Evolutionary conservation across 2,888 invertebrate species (phyloP).

Genomic region (Lithodes maja): DNA sequence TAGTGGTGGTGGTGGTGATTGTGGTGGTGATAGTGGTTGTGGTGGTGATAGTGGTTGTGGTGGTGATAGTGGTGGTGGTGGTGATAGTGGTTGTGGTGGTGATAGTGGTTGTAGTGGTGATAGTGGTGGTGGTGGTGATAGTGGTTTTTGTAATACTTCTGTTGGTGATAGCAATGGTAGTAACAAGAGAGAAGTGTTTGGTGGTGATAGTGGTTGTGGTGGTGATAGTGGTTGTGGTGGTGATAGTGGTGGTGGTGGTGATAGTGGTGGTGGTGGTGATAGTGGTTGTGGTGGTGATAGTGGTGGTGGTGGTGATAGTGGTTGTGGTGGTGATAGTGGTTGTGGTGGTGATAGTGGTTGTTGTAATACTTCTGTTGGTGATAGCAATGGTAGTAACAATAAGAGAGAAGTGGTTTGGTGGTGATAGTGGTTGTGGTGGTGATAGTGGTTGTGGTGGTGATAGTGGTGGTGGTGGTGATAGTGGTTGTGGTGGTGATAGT

Average conservation of each 20-base stretch:
- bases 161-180: no score
- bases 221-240: neutral
- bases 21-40: slow-evolving; percentile 4
- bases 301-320: neutral
- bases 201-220: neutral
- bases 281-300: neutral
- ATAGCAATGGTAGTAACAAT: neutral
- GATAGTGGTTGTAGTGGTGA: neutral
- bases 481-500: no score
- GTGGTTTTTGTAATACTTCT: neutral
- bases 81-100: neutral
- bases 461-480: neutral
- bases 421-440: neutral
- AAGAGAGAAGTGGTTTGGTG: neutral
- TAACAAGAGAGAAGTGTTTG: neutral
- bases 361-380: neutral
- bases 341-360: neutral
- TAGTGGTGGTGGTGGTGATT: neutral
- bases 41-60: neutral
- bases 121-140: no score
- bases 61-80: neutral
- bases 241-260: neutral
- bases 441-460: neutral
- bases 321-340: no score
- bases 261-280: slow-evolving; percentile 20